These are phyloP conservation scores for Macropis europaea DNA, from an alignment of 2,888 invertebrate genomes.

Conservation along the genomic window DNA sequence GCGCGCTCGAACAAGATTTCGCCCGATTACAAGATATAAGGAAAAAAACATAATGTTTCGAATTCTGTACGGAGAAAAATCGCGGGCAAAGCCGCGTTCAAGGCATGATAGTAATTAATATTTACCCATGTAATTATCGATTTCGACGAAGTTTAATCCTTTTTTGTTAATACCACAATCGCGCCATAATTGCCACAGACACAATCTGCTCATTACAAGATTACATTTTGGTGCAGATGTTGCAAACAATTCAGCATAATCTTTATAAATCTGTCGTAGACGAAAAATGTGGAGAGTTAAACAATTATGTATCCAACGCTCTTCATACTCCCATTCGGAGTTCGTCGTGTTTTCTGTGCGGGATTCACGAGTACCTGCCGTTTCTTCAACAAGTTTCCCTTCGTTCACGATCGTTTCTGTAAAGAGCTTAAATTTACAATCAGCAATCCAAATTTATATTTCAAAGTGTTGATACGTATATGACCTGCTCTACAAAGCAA, in stretches of 20 bases:
- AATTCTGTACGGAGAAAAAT: no score
- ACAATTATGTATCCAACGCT: slow-evolving; percentile 80
- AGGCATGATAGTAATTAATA: neutral
- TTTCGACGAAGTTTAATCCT: slow-evolving; percentile 81
- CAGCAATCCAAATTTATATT: no score
- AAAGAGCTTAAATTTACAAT: no score
- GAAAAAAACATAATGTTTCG: no score
- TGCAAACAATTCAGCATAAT: slow-evolving; percentile 78
- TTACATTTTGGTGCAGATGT: slow-evolving; percentile 29
- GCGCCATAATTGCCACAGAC: slow-evolving; percentile 83
- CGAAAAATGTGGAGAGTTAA: slow-evolving; percentile 80
- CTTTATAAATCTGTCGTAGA: slow-evolving; percentile 81
- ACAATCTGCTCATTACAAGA: slow-evolving; percentile 75
- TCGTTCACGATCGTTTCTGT: neutral
- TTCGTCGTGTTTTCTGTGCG: slow-evolving; percentile 10
- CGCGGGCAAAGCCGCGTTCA: no score
- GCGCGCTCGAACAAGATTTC: no score
- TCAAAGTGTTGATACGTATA: no score
- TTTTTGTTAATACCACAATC: slow-evolving; percentile 82
- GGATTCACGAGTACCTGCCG: neutral
- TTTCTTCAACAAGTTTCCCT: neutral
- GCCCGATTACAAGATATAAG: no score
- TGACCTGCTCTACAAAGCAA: no score
- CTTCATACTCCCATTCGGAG: slow-evolving; percentile 71
- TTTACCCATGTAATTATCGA: slow-evolving; percentile 80